phyloP scores from a whole-genome alignment of 2,888 invertebrate species.

The Drosophila mayaguana region DNA sequence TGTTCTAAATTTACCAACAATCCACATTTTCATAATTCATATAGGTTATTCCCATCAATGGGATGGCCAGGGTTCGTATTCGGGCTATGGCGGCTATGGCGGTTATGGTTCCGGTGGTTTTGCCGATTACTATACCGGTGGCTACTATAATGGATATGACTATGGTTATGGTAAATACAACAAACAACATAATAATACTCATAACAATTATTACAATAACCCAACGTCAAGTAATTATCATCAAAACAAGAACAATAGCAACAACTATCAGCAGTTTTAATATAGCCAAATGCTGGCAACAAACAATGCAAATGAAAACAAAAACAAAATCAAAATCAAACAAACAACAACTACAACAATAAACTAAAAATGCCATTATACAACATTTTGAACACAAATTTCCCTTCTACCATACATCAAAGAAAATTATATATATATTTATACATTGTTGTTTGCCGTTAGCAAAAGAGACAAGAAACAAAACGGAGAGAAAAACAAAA shows the following conservation, averaged over 20 bases:
- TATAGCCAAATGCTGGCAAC: conserved; percentile 47
- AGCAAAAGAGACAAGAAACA: conserved; percentile 48
- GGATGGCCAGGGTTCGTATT: conserved; percentile 88
- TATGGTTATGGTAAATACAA: conserved; percentile 87
- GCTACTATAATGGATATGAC: conserved; percentile 88
- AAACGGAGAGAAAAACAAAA: conserved; percentile 77
- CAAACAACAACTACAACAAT: conserved; percentile 57
- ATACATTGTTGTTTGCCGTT: conserved; percentile 74
- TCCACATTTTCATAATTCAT: not conserved
- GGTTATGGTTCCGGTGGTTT: conserved; percentile 88
- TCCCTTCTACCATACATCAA: conserved; percentile 55
- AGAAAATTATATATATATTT: conserved; percentile 13
- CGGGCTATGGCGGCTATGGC: conserved; percentile 90
- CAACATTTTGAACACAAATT: conserved; percentile 42
- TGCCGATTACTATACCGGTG: conserved; percentile 90
- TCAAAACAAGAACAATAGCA: conserved; percentile 84
- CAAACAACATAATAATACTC: conserved; percentile 84
- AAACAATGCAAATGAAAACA: conserved; percentile 38
- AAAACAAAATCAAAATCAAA: conserved; percentile 37
- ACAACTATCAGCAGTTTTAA: conserved; percentile 83
- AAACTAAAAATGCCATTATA: conserved; percentile 52
- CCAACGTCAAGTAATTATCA: conserved; percentile 82
- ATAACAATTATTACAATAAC: conserved; percentile 84
- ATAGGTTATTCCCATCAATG: conserved; percentile 84
- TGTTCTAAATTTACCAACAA: conserved; percentile 18